Conservation (phyloP, 1,140 invertebrate species). For the Cataglyphis hispanica region DNA sequence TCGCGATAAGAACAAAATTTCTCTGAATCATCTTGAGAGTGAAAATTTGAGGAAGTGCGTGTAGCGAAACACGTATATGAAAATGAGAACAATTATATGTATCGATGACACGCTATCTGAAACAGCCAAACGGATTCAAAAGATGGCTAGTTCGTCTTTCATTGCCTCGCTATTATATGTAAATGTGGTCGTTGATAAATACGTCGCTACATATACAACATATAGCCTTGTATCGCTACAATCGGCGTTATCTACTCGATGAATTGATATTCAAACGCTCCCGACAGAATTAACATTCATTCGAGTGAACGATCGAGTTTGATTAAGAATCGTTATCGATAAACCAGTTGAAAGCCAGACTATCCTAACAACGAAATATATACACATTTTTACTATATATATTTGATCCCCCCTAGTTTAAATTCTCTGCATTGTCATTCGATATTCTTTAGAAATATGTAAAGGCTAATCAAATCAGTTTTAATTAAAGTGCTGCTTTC, state of each 20-base stretch:
- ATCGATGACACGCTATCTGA: background rate
- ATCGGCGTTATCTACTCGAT: background rate
- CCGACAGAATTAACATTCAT: conserved; percentile 9
- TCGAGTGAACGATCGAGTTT: conserved; percentile 5
- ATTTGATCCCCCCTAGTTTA: background rate
- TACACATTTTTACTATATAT: background rate
- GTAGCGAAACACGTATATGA: background rate
- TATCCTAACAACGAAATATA: background rate
- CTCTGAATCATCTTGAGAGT: conserved; percentile 8
- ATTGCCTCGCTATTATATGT: background rate
- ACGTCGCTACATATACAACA: background rate
- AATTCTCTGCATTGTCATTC: background rate
- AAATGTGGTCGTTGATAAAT: conserved; percentile 21
- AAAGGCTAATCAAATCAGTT: background rate
- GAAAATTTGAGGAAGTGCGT: background rate
- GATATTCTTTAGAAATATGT: background rate
- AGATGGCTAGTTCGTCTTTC: conserved; percentile 67
- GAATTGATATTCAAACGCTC: background rate
- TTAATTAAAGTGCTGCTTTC: background rate
- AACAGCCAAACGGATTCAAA: conserved; percentile 18
- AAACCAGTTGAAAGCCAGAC: background rate
- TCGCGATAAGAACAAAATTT: conserved; percentile 12
- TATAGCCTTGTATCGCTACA: background rate
- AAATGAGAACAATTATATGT: conserved; percentile 40
- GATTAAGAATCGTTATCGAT: conserved; percentile 22